Evolutionary conservation across 2,113 vertebrate species (phyloP).

Genomic region (Laticauda colubrina): DNA sequence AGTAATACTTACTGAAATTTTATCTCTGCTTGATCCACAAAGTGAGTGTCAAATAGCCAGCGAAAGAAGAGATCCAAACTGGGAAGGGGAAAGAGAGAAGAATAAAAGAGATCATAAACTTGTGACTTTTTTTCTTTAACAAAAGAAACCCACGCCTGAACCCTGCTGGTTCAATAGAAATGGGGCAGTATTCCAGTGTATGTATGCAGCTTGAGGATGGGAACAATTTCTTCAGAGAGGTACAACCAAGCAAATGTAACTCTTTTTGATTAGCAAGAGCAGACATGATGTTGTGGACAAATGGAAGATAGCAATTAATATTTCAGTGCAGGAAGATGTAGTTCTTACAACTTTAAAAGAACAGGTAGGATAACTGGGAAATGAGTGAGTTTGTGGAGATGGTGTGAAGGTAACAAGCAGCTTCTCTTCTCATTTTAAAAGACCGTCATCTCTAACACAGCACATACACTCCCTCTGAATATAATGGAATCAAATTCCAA

Average conservation of each 20-base stretch:
- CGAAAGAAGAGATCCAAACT: slow-evolving; percentile 93
- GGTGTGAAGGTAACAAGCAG: neutral
- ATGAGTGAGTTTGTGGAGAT: neutral
- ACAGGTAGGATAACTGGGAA: neutral
- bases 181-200: neutral
- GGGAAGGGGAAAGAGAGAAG: slow-evolving; percentile 25
- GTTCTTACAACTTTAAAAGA: neutral
- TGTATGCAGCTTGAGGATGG: neutral
- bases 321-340: neutral
- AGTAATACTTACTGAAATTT: slow-evolving; percentile 88
- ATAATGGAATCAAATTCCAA: neutral
- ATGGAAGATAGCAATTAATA: neutral
- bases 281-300: neutral
- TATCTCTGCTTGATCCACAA: slow-evolving; percentile 82
- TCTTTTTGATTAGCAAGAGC: neutral
- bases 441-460: neutral
- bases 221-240: neutral
- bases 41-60: slow-evolving; percentile 92
- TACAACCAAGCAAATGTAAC: neutral
- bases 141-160: neutral
- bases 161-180: neutral
- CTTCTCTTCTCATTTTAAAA: neutral
- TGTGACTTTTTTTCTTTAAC: neutral
- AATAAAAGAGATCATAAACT: slow-evolving; percentile 24
- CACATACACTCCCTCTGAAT: neutral